Base-by-base conservation (phyloP, 2,797 vertebrate species). In the Siniperca scherzeri region DNA sequence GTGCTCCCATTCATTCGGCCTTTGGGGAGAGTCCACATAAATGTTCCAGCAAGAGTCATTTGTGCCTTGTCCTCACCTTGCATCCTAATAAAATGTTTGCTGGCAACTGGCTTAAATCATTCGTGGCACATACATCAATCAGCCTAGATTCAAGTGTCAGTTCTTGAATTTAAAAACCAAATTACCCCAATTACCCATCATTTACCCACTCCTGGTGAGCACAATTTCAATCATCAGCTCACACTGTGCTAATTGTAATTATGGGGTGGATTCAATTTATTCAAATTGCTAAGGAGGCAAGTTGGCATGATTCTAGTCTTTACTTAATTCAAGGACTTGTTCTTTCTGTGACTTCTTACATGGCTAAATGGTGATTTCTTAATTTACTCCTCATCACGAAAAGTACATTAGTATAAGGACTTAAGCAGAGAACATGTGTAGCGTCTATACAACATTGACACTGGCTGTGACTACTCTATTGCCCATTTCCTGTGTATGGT, bases 231-330 rank as follows among this genome's bases (percentile, higher is more conserved):
- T 96, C 95, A 96, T 95, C 94, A 93, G 90, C 94, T 96, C 95
- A 95, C 94, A 95, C 95, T 95, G 95, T 92, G 95, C 94, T 96
- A 96, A 97, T 97, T 96, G 95, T 96, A 97, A 97, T 96, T 96
- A 96, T 94, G 93, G 95, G 94, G 91, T 95, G 94, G 91, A 94
- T 94, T 95, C 92, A 93, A 94, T 96, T 94, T 94, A 95, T 96
- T 95, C 91, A 95, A 96, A 96, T 96, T 94, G 93, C 93, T 91
- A 95, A 96, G 95, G 94, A 96, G 94, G 93, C 93, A 92, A 93
- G 93, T 96, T 95, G 93, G 88, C 92, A 92, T 94, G 92, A 94
- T 94, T 95, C 90, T 93, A 92, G 91, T 93, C 87, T 95, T 95
- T 93, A 91, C 86, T 93, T 95, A 94, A 95, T 95, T 95, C 93